Conservation (phyloP, 2,888 invertebrate species). For the Melolontha melolontha region DNA sequence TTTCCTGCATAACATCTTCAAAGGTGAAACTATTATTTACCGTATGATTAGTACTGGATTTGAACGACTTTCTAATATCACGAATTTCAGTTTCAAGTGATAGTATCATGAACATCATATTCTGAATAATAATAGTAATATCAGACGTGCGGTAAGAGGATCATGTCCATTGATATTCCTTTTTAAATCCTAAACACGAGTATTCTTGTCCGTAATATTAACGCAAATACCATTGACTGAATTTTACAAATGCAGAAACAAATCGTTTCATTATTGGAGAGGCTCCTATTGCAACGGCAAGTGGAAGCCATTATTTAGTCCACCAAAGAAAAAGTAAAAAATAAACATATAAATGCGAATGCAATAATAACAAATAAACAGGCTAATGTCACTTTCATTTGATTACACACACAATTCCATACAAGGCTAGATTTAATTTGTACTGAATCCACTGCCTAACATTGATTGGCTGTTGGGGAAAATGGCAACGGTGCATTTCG, state of each 20-base stretch:
- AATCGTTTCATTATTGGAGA: not conserved
- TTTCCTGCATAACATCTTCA: not conserved
- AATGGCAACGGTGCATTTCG: no score
- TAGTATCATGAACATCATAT: not conserved
- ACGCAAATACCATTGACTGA: not conserved
- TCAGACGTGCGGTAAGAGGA: not conserved
- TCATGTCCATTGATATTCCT: not conserved
- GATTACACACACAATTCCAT: no score
- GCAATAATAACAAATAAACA: no score
- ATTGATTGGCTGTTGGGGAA: no score
- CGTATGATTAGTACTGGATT: not conserved
- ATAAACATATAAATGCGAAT: no score
- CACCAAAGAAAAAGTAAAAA: no score
- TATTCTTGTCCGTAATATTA: not conserved
- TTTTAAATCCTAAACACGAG: not conserved
- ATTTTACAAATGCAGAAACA: not conserved
- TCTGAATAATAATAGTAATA: not conserved
- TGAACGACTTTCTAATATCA: not conserved
- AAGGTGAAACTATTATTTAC: not conserved
- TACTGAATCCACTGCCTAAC: no score
- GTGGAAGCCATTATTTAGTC: not conserved
- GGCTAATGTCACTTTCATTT: no score
- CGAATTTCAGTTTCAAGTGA: not conserved
- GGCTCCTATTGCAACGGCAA: conserved; percentile 1
- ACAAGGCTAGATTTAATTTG: no score